Evolutionary conservation across 2,797 vertebrate species (phyloP).

Genomic region (Micrastur ruficollis): DNA sequence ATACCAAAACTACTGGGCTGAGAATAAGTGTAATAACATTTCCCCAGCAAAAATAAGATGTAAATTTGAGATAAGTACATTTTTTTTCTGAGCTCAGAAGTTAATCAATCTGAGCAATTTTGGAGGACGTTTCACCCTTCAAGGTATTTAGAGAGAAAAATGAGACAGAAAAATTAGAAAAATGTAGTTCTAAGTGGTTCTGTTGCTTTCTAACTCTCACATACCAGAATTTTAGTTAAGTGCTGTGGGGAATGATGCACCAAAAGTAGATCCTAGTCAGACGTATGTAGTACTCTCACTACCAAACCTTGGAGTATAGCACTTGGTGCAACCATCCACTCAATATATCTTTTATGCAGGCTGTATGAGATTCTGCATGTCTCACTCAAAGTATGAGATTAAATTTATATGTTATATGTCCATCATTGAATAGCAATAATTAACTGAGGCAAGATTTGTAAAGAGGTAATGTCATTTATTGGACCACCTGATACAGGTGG

Average conservation of each 20-base stretch:
- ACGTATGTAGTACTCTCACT: background rate
- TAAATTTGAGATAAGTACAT: background rate
- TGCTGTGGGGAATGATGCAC: background rate
- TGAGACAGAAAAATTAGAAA: background rate
- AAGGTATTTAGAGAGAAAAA: background rate
- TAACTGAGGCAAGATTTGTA: background rate
- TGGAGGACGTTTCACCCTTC: background rate
- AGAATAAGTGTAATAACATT: background rate
- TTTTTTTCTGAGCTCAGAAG: background rate
- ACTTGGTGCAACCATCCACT: background rate
- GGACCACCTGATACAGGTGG: background rate
- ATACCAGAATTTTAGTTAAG: background rate
- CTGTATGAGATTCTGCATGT: background rate
- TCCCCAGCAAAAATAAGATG: background rate
- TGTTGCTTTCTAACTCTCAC: background rate
- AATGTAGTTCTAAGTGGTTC: background rate
- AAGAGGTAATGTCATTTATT: background rate
- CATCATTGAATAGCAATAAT: background rate
- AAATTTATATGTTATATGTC: background rate
- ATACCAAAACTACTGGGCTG: background rate
- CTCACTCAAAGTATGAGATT: background rate
- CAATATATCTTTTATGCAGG: background rate
- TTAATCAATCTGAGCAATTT: conserved; percentile 18
- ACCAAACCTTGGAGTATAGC: background rate
- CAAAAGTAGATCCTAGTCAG: background rate